Evolutionary conservation across 2,888 invertebrate species (phyloP).

Genomic region (Tipula vernalis): DNA sequence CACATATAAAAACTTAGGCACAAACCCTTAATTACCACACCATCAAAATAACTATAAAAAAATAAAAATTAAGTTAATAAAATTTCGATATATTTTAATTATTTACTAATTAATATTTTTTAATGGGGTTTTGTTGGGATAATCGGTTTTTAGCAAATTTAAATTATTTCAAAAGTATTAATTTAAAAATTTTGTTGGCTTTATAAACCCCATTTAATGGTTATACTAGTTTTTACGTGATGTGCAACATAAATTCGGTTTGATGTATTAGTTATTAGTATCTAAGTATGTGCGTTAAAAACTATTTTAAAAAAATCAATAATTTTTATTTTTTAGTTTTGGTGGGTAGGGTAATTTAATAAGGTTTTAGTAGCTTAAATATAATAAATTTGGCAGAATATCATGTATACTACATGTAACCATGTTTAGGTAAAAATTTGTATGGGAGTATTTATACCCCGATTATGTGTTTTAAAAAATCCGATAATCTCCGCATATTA

Average conservation of each 20-base stretch:
- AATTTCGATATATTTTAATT: neutral
- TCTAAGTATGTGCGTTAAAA: too few relatives aligned
- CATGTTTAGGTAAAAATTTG: too few relatives aligned
- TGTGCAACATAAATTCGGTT: neutral
- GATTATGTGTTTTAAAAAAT: too few relatives aligned
- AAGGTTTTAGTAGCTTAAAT: too few relatives aligned
- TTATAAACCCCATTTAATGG: neutral
- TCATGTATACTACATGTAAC: too few relatives aligned
- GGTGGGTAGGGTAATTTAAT: too few relatives aligned
- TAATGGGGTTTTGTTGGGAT: neutral
- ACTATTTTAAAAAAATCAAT: too few relatives aligned
- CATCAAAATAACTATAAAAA: neutral
- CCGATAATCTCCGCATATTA: too few relatives aligned
- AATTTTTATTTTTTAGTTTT: too few relatives aligned
- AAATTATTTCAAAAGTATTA: neutral
- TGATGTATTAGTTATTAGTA: neutral
- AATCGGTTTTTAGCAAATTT: neutral
- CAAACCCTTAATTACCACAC: neutral
- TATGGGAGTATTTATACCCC: too few relatives aligned
- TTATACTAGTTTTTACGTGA: neutral
- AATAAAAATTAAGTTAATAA: neutral
- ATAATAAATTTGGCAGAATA: too few relatives aligned
- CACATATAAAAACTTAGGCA: too few relatives aligned
- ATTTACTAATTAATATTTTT: neutral
- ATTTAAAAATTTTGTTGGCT: neutral